Percentiles rank a stretch among this genome's conserved stretches.
Conservation (phyloP, 2,888 invertebrate genomes). For the Linyphia triangularis region DNA sequence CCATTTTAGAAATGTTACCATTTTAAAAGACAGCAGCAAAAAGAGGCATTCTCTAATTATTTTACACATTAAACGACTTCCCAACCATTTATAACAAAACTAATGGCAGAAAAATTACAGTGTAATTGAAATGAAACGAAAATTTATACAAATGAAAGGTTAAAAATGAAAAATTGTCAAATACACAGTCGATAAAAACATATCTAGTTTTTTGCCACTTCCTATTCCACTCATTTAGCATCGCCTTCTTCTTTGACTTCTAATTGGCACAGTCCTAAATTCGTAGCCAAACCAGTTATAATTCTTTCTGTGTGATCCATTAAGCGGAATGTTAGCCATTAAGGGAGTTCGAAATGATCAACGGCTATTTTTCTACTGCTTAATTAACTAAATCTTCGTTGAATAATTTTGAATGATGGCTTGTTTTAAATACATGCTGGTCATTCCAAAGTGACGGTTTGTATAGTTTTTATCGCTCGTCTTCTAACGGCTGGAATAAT, state of each 20-base stretch:
- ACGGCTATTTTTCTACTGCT: conserved; percentile 12
- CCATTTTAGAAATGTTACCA: background rate
- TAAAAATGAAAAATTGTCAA: background rate
- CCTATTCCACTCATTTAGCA: background rate
- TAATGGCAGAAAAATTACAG: background rate
- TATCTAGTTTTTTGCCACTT: background rate
- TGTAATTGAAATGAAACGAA: background rate
- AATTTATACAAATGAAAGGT: background rate
- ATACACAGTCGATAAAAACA: background rate
- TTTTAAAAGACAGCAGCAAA: background rate
- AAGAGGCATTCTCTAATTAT: background rate
- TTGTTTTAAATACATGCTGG: conserved; percentile 12
- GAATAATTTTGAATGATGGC: background rate
- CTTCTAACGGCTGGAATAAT: too few species aligned
- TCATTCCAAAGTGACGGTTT: conserved; percentile 13
- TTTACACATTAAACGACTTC: background rate
- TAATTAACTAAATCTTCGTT: conserved; percentile 36
- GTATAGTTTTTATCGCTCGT: too few species aligned
- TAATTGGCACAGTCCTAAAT: conserved; percentile 44
- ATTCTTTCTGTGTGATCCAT: conserved; percentile 17
- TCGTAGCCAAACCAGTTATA: conserved; percentile 10
- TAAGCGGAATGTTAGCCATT: conserved; percentile 23
- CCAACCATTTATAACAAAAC: background rate
- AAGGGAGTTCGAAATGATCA: conserved; percentile 7
- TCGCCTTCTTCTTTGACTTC: background rate